Evolutionary conservation across 2,888 invertebrate species (phyloP).

Genomic region (Panzeria rudis): DNA sequence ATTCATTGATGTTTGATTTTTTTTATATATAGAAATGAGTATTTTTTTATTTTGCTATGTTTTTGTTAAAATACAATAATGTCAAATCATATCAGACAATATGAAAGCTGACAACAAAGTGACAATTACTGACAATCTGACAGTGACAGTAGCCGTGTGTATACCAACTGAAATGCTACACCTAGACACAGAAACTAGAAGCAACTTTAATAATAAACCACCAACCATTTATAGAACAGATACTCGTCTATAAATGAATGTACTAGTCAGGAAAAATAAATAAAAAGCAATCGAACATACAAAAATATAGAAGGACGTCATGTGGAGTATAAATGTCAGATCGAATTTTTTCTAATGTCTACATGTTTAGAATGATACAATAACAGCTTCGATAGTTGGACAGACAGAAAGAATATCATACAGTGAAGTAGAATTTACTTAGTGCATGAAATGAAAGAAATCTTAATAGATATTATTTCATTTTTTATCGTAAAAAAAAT

Average conservation of each 20-base stretch:
- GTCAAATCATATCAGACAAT: constrained; percentile 67
- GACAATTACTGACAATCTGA: constrained; percentile 79
- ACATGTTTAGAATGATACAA: constrained; percentile 56
- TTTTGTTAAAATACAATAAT: constrained; percentile 61
- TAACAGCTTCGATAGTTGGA: constrained; percentile 11
- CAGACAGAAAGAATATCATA: constrained; percentile 7
- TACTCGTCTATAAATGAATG: neutral
- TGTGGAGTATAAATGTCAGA: constrained; percentile 69
- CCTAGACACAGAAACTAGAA: constrained; percentile 40
- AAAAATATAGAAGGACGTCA: constrained; percentile 59
- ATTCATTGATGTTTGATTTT: constrained; percentile 23
- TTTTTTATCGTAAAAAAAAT: constrained; percentile 16
- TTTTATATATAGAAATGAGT: constrained; percentile 2
- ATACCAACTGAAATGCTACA: constrained; percentile 41
- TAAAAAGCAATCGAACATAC: constrained; percentile 11
- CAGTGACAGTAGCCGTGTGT: constrained; percentile 64
- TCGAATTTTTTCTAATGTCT: constrained; percentile 66
- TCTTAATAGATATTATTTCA: constrained; percentile 51
- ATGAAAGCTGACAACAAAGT: constrained; percentile 79
- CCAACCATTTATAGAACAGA: constrained; percentile 43
- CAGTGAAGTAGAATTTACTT: constrained; percentile 23
- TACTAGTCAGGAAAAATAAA: constrained; percentile 10
- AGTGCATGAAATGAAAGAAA: constrained; percentile 42
- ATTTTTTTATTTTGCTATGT: constrained; percentile 1
- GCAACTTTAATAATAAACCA: constrained; percentile 52